A percentile compares a stretch with the other conserved stretches of the same genome.
Evolutionary conservation across 2,888 invertebrate genomes (phyloP).

Genomic region (Frankliniella fusca): DNA sequence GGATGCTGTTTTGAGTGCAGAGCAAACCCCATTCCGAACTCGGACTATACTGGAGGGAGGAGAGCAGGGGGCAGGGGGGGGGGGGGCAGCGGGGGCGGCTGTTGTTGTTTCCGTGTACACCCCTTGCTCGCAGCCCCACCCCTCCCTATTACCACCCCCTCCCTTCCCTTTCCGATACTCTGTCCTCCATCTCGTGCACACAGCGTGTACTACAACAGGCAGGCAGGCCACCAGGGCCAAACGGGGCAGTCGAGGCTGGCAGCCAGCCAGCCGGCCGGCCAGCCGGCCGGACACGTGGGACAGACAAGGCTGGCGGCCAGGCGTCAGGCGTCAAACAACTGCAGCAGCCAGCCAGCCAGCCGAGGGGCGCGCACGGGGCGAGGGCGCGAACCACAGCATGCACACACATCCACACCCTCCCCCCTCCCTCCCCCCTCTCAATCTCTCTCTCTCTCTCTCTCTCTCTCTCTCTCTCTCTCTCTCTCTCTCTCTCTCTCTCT

Average conservation of each 20-base stretch:
- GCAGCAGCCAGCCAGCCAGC: not conserved
- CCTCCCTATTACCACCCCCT: not conserved
- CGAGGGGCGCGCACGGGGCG: not conserved
- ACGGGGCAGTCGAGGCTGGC: not conserved
- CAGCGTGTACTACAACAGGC: not conserved
- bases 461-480: too few species aligned
- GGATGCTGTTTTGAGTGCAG: conserved; percentile 24
- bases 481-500: too few species aligned
- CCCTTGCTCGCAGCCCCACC: not conserved
- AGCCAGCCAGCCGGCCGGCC: not conserved
- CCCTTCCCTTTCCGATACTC: not conserved
- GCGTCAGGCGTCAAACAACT: not conserved
- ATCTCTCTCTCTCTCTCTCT: too few species aligned
- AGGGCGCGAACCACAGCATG: too few species aligned
- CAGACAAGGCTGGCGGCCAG: not conserved
- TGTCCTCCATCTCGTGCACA: not conserved
- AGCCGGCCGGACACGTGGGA: not conserved
- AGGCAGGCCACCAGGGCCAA: not conserved
- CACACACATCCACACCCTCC: too few species aligned
- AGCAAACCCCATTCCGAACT: conserved; percentile 22
- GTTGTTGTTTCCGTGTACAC: too few species aligned
- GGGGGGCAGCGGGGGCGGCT: not conserved
- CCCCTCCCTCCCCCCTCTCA: too few species aligned
- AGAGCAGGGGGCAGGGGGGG: not conserved
- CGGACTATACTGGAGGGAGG: not conserved